Evolutionary conservation across 2,113 vertebrate genomes (phyloP).

Genomic region (Syrmaticus mikado): DNA sequence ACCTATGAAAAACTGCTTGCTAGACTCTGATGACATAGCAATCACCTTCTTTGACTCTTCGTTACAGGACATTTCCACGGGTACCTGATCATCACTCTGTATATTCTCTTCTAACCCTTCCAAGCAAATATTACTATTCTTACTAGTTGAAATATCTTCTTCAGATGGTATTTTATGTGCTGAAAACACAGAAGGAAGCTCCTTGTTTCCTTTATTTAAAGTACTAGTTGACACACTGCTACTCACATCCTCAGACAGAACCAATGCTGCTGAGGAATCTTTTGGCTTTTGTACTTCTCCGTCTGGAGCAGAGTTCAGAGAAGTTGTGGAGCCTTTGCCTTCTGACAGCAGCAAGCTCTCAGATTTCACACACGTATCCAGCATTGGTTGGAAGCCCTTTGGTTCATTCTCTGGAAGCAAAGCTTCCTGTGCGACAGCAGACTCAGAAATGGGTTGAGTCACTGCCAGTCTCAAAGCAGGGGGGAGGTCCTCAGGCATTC

Average conservation of each 20-base stretch:
- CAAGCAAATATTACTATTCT: background rate
- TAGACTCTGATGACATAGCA: background rate
- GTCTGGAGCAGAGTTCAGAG: background rate
- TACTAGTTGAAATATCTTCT: background rate
- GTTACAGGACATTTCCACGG: background rate
- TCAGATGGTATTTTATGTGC: background rate
- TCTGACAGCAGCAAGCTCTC: background rate
- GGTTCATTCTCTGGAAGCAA: background rate
- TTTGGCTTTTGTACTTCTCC: slow-evolving; percentile 10
- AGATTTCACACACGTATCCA: background rate
- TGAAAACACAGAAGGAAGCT: background rate
- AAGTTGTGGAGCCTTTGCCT: background rate
- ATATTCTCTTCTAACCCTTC: background rate
- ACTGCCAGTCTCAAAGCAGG: background rate
- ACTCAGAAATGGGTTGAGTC: slow-evolving; percentile 34
- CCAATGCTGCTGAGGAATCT: background rate
- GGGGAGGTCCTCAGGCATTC: slow-evolving; percentile 26
- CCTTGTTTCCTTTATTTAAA: slow-evolving; percentile 14
- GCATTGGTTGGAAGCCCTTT: background rate
- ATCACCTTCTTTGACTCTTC: background rate
- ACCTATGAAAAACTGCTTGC: slow-evolving; percentile 37
- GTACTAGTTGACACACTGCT: background rate
- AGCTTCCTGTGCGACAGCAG: slow-evolving; percentile 51
- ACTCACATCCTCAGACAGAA: background rate
- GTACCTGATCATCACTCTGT: background rate